phyloP scores from a whole-genome alignment of 1,140 invertebrate genomes.

The Eufriesea mexicana region DNA sequence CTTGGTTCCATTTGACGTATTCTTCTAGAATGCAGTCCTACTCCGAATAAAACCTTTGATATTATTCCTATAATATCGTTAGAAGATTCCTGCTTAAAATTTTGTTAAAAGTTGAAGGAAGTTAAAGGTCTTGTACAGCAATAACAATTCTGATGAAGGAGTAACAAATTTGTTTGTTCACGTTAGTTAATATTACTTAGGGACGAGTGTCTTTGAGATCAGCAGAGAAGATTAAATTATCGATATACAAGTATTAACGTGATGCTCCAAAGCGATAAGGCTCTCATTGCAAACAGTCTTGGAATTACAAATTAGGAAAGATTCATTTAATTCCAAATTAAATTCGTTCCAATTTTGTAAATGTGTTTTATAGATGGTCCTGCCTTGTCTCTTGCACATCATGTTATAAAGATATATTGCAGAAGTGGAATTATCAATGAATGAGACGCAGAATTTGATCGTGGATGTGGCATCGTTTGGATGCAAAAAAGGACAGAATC shows the following conservation, averaged over 20 bases:
- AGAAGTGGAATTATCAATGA: slow-evolving; percentile 23
- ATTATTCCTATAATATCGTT: too few species aligned
- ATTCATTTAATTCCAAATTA: not conserved
- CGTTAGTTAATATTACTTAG: too few species aligned
- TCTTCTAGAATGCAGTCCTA: too few species aligned
- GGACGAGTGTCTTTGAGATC: too few species aligned
- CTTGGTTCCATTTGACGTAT: too few species aligned
- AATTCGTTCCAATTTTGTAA: not conserved
- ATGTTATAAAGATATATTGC: not conserved
- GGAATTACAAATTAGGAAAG: not conserved
- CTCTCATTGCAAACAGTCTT: not conserved
- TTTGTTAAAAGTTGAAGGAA: too few species aligned
- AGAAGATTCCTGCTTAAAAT: too few species aligned
- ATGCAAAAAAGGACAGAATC: not conserved
- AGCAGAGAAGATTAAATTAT: not conserved
- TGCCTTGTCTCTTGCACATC: too few species aligned
- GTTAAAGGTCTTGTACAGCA: too few species aligned
- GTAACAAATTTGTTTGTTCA: too few species aligned
- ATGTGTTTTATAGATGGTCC: not conserved
- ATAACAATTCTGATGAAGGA: too few species aligned
- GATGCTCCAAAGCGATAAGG: not conserved
- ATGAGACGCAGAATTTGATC: slow-evolving; percentile 12
- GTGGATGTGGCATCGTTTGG: not conserved
- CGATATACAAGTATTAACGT: not conserved
- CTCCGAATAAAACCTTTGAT: too few species aligned